Evolutionary conservation across 2,113 vertebrate species (phyloP), one percentile per base, ranked within the genome.

Genomic region (Arenaria interpres): DNA sequence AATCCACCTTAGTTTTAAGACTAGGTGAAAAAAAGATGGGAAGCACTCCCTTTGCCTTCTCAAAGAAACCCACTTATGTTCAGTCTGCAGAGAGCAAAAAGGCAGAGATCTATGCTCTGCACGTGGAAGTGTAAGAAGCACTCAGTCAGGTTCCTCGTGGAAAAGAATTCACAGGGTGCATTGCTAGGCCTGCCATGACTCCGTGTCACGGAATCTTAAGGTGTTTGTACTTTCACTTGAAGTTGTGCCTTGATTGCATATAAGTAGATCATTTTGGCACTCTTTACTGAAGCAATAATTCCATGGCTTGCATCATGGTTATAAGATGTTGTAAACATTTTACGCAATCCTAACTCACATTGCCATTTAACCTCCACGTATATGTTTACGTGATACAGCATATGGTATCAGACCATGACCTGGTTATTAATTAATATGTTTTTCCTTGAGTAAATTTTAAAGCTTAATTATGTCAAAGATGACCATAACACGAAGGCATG

Each of bases 81-180:
- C 24, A 79, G 13, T 32, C 19, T 88, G 71, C 56, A 68, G 60
- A 67, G 72, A 60, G 33, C 18, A 84, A 73, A 54, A 66, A 68
- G 41, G 19, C 59, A 80, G 43, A 91, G 60, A 35, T 35, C 48
- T 81, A 1, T 66, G 53, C n/a, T 73, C 2, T 19, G 45, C 1
- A 0, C 6, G 2, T 17, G 53, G 30, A 66, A 37, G 14, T 2
- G 5, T 66, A 21, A 33, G 57, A 63, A 63, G 43, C 19, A 14
- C 16, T 73, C 15, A 67, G 17, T 76, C 15, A 67, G 17, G 35
- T 11, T 77, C 18, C 37, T 67, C 0, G 0, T 32, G 19, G 50
- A 54, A 20, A 78, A 43, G 62, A 74, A 53, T 63, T 67, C 27
- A 27, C 3, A 43, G 59, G 51, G 4, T 74, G 22, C 28, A 2